Base-by-base conservation (phyloP, 2,888 invertebrate genomes). In the Hirtodrosophila confusa region DNA sequence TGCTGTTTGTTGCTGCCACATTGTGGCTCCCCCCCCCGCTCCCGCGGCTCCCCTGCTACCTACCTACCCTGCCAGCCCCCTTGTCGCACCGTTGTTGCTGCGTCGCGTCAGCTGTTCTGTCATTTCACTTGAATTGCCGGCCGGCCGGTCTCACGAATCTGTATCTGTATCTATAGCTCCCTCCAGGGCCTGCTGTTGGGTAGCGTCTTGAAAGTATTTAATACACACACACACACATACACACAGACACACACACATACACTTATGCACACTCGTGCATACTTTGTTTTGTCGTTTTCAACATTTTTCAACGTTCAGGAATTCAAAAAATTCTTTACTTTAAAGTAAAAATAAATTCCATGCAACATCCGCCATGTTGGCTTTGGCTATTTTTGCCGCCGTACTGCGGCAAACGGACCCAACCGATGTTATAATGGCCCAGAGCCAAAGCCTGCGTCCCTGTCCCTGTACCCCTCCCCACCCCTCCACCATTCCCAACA, bases 301-400 rank as follows among this genome's bases (percentile, higher is more conserved):
- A 80, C 82, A 82, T 82, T 83, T 82, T 82, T 82, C 86, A 86
- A 80, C 82, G 82, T 82, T 80, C 75, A 83, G 82, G 86, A 86
- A 82, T 82, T 86, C 72, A 51, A 86, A 80, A 80, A 86, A 82
- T 82, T 82, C 80, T 83, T 86, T 83, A 86, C 84, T 82, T 82
- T 86, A 82, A 82, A 83, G 86, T 84, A 82, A 82, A 86, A 82
- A 86, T 86, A 82, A 86, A 82, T 82, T 82, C 82, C 82, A 86
- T 82, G 80, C 84, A 80, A 83, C 86, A 82, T 83, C 84, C 84
- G 86, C 86, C 84, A 82, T 86, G 82, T 86, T 83, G 84, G 80
- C 85, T 79, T 79, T 80, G 80, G 85, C 78, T 79, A 79, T 79
- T 79, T 84, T 84, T 79, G 78, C 78, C 85, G 78, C 83, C 55